phyloP scores from a whole-genome alignment of 2,797 vertebrate species.

The Prionace glauca region DNA sequence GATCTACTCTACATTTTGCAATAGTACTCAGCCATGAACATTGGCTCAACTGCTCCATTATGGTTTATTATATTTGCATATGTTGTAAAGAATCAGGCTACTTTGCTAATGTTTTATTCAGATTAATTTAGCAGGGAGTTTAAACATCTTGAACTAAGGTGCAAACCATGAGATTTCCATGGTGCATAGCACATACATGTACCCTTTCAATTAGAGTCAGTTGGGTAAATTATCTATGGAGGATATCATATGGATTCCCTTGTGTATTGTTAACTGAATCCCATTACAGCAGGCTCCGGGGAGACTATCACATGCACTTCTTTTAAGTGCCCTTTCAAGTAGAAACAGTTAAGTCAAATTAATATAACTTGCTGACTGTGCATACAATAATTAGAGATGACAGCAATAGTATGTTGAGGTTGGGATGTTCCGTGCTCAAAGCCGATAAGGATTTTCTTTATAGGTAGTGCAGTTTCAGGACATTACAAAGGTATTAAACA shows the following conservation, averaged over 20 bases:
- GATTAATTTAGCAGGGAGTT: background rate
- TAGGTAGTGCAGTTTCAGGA: background rate
- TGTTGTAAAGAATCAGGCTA: background rate
- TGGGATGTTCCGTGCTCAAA: background rate
- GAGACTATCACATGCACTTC: constrained; percentile 19
- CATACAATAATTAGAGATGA: constrained; percentile 21
- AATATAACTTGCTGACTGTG: constrained; percentile 33
- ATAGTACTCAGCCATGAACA: background rate
- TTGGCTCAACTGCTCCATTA: background rate
- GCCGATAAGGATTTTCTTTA: no score
- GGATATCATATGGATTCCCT: constrained; percentile 10
- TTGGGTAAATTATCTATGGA: constrained; percentile 17
- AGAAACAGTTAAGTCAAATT: constrained; percentile 35
- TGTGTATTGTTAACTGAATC: constrained; percentile 33
- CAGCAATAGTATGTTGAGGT: background rate
- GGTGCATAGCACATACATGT: background rate
- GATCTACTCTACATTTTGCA: background rate
- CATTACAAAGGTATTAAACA: constrained; percentile 4
- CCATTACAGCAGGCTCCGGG: background rate
- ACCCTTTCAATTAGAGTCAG: constrained; percentile 23
- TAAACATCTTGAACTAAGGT: background rate
- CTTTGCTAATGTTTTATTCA: background rate
- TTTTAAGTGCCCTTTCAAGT: constrained; percentile 28
- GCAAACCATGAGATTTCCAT: background rate
- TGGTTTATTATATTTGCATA: constrained; percentile 6